Evolutionary conservation across 2,888 invertebrate species (phyloP).

Genomic region (Pyrochroa serraticornis): DNA sequence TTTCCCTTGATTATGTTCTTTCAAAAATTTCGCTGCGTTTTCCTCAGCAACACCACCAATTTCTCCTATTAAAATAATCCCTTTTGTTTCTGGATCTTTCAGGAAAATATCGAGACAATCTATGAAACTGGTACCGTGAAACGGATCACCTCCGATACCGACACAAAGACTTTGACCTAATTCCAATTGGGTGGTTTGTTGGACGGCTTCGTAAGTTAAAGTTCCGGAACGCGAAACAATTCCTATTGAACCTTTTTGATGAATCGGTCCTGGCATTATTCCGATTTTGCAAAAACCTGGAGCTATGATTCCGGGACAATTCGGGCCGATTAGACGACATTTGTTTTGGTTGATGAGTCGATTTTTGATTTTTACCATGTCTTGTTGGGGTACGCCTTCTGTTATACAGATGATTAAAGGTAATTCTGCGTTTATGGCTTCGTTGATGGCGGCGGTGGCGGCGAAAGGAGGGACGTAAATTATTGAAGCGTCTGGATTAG

Average conservation of each 20-base stretch:
- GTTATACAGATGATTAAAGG: conserved; percentile 76
- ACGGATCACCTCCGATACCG: conserved; percentile 73
- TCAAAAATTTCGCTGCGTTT: conserved; percentile 87
- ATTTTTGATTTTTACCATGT: conserved; percentile 81
- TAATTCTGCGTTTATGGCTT: conserved; percentile 78
- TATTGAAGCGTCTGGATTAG: conserved; percentile 74
- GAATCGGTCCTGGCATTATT: conserved; percentile 80
- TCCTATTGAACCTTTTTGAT: conserved; percentile 72
- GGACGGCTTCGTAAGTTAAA: conserved; percentile 78
- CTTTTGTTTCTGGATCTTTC: conserved; percentile 88
- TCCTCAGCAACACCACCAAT: conserved; percentile 95
- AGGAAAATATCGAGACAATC: conserved; percentile 90
- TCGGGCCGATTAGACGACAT: conserved; percentile 79
- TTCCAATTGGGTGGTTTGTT: conserved; percentile 74
- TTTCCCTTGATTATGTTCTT: conserved; percentile 74
- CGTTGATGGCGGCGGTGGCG: conserved; percentile 73
- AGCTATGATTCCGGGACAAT: conserved; percentile 82
- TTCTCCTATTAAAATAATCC: conserved; percentile 97
- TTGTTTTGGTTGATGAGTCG: conserved; percentile 68
- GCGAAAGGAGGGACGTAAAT: conserved; percentile 79
- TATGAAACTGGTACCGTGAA: conserved; percentile 76
- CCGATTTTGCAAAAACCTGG: conserved; percentile 79
- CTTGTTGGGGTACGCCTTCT: conserved; percentile 62
- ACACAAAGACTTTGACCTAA: conserved; percentile 94
- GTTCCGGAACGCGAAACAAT: conserved; percentile 70